Conservation (phyloP, 1,140 invertebrate species). For the Asobara japonica region DNA sequence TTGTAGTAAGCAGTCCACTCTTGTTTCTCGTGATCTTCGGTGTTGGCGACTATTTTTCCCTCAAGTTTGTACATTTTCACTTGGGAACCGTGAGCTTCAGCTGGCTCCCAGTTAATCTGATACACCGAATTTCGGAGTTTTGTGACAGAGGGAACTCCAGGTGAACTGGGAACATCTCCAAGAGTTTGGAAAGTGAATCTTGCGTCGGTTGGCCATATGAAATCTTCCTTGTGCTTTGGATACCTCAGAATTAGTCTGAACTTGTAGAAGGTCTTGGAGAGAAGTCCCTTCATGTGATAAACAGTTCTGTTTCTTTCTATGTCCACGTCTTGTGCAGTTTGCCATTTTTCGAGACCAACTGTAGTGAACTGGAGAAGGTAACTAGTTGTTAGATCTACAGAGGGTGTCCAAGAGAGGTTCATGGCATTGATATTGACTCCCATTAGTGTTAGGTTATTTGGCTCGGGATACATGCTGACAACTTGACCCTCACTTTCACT, state of each 20-base stretch:
- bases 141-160: slow-evolving; percentile 74
- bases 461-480: slow-evolving; percentile 76
- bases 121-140: slow-evolving; percentile 73
- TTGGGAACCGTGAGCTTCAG: slow-evolving; percentile 74
- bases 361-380: slow-evolving; percentile 57
- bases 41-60: slow-evolving; percentile 55
- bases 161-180: slow-evolving; percentile 74
- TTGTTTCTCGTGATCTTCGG: slow-evolving; percentile 40
- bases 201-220: slow-evolving; percentile 75
- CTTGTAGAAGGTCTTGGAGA: slow-evolving; percentile 78
- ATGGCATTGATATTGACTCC: slow-evolving; percentile 70
- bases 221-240: slow-evolving; percentile 67
- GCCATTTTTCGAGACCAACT: slow-evolving; percentile 57
- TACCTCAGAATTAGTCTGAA: slow-evolving; percentile 79
- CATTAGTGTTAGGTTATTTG: slow-evolving; percentile 70
- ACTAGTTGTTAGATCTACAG: slow-evolving; percentile 50
- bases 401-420: slow-evolving; percentile 72
- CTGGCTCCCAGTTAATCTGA: slow-evolving; percentile 78
- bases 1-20: slow-evolving; percentile 82
- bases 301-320: slow-evolving; percentile 49
- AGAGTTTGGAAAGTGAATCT: slow-evolving; percentile 80
- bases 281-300: slow-evolving; percentile 68
- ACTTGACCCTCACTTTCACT: slow-evolving; percentile 72
- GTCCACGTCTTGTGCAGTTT: slow-evolving; percentile 38
- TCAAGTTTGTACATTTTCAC: slow-evolving; percentile 73